These are phyloP conservation scores for Lethenteron reissneri DNA, from an alignment of 2,113 vertebrate genomes.

Conservation along the genomic window DNA sequence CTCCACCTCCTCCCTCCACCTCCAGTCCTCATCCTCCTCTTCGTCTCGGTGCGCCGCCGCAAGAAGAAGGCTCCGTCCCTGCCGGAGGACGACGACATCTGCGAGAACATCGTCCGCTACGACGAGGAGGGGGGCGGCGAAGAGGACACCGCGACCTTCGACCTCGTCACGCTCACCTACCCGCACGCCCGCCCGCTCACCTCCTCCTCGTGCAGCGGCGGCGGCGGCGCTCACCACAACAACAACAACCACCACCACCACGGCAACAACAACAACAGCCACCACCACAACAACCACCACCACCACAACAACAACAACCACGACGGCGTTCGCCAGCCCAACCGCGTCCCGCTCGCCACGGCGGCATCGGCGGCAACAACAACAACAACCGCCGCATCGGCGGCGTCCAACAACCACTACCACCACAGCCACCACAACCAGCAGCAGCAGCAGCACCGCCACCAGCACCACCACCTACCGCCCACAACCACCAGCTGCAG, in stretches of 20 bases:
- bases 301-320: background rate
- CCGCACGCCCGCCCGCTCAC: slow-evolving; percentile 13
- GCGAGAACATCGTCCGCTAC: slow-evolving; percentile 69
- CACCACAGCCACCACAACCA: background rate
- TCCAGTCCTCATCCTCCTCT: slow-evolving; percentile 28
- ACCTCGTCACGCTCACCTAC: slow-evolving; percentile 53
- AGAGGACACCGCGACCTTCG: slow-evolving; percentile 67
- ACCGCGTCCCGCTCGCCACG: background rate
- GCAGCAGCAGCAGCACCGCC: background rate
- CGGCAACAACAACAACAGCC: slow-evolving; percentile 16
- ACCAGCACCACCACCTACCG: slow-evolving; percentile 15
- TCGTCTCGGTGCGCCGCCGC: slow-evolving; percentile 42
- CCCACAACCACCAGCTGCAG: slow-evolving; percentile 28
- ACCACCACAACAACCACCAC: slow-evolving; percentile 2
- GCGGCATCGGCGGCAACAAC: slow-evolving; percentile 2
- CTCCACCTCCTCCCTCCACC: slow-evolving; percentile 19
- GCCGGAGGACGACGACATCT: slow-evolving; percentile 55
- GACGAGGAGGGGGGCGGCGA: slow-evolving; percentile 62
- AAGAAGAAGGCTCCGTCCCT: slow-evolving; percentile 49
- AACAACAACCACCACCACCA: slow-evolving; percentile 12
- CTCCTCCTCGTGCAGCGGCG: background rate
- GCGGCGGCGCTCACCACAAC: background rate
- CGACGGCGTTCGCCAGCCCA: background rate
- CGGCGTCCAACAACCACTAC: slow-evolving; percentile 22
- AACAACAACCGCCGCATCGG: slow-evolving; percentile 11